Base-by-base conservation (phyloP, 2,797 vertebrate species). In the Thunnus albacares region DNA sequence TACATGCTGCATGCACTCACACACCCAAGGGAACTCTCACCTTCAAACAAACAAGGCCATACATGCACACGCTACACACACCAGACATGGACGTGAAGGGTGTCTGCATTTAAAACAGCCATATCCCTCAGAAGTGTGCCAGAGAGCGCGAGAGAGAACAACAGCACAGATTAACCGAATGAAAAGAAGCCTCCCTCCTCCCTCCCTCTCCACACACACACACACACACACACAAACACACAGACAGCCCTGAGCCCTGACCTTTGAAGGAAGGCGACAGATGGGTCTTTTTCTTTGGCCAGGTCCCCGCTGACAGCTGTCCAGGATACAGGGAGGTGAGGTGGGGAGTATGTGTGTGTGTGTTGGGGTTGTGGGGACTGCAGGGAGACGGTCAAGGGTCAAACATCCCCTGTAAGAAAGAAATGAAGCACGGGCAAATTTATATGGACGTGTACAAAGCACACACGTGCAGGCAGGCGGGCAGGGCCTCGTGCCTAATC, bases 211-310 rank as follows among this genome's bases (percentile, higher is more conserved):
- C 65, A 72, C 75, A 78, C 79, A 80, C 67, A 80, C 82, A 75
- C 71, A 81, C 79, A 84, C 60, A 80, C 70, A 80, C 77, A 79
- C 80, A 84, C 77, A 78, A 77, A 79, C 67, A 87, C 69, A 80
- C 70, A 84, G 33, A 64, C 30, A 56, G 66, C 62, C 70, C 75
- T 71, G 43, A 63, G 62, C 75, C 62, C 74, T 87, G 89, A 93
- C 91, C 90, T 91, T 89, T 93, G 91, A 93, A 93, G 91, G 93
- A 93, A 89, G 81, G 86, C 91, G 83, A 95, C 95, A 96, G 95
- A 95, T 96, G 95, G 94, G 87, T 89, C 89, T 87, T 88, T 88
- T 88, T 94, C 90, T 93, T 83, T 91, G 83, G 78, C 82, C 92
- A 88, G 82, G 91, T 91, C 89, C 86, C 80, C 75, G 77, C 77